Base-by-base conservation (phyloP, 2,797 vertebrate species). In the Florisuga fusca region DNA sequence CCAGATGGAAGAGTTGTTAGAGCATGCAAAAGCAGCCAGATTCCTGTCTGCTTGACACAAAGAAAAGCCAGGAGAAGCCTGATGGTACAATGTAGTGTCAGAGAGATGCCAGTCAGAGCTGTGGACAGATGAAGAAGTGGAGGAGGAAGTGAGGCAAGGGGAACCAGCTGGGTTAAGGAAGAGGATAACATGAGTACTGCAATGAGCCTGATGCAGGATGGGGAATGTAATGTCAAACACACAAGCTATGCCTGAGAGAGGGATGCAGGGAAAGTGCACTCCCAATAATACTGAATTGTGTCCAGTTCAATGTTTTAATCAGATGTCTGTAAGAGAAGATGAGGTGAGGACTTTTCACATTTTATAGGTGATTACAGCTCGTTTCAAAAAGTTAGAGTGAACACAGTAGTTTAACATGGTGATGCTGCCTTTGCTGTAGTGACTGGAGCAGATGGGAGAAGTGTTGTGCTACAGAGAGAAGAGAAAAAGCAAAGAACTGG, bases 381-480 rank as follows among this genome's bases (percentile, higher is more conserved):
- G 27, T 76, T 82, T 93, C n/a, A 59, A 69, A 84, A 82, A 27
- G 38, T 55, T 74, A 33, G 57, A 57, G 45, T 82, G 27, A 82
- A 29, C n/a, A 72, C 5, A 62, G 43, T n/a, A 59, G 53, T 55
- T 57, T 54, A 84, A 82, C 0, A 1, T 29, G 55, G 54, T 79
- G 34, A 22, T 82, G 51, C 43, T 66, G 46, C 58, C 55, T 93
- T 93, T 94, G 71, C 57, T 57, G 51, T 67, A 13, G 33, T 79
- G 81, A 66, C 75, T 87, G 75, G 18, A 90, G 72, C 84, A 96
- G 89, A 89, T 93, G 87, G 89, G 45, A 92, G 51, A 84, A 87
- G 61, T 79, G 68, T 33, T 67, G 18, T 67, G 53, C 34, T 57
- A 31, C 27, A 62, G 62, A 68, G 21, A 85, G 26, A 62, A 18